phyloP scores from a whole-genome alignment of 2,888 invertebrate genomes.

The Campoplex nolae region DNA sequence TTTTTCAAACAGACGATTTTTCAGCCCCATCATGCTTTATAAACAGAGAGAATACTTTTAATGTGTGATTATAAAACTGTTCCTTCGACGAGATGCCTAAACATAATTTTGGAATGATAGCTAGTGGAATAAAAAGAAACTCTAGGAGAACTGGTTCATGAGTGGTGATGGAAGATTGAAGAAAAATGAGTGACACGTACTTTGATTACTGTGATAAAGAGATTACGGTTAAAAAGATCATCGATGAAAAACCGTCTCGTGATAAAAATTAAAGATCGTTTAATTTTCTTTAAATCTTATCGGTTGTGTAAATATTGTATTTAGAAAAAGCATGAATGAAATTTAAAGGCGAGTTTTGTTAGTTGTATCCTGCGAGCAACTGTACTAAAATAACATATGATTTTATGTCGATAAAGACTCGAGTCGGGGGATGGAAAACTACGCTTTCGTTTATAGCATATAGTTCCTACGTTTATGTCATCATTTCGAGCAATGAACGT shows the following conservation, averaged over 20 bases:
- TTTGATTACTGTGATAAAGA: neutral
- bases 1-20: constrained; percentile 13
- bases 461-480: constrained; percentile 6
- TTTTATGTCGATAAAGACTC: constrained; percentile 54
- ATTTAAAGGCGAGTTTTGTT: neutral
- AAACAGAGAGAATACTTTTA: neutral
- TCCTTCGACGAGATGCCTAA: neutral
- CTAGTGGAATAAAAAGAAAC: neutral
- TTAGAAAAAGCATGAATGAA: neutral
- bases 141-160: neutral
- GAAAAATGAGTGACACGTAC: neutral
- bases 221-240: neutral
- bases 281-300: neutral
- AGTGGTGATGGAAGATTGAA: neutral
- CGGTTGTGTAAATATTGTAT: neutral
- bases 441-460: constrained; percentile 10
- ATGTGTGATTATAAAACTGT: neutral
- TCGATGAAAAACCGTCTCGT: neutral
- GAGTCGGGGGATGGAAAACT: constrained; percentile 31
- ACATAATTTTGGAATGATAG: neutral
- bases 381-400: constrained; percentile 44
- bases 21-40: neutral
- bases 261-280: neutral
- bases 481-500: constrained; percentile 36
- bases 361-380: constrained; percentile 9